Evolutionary conservation across 2,888 invertebrate genomes (phyloP).

Genomic region (Dermolepida albohirtum): DNA sequence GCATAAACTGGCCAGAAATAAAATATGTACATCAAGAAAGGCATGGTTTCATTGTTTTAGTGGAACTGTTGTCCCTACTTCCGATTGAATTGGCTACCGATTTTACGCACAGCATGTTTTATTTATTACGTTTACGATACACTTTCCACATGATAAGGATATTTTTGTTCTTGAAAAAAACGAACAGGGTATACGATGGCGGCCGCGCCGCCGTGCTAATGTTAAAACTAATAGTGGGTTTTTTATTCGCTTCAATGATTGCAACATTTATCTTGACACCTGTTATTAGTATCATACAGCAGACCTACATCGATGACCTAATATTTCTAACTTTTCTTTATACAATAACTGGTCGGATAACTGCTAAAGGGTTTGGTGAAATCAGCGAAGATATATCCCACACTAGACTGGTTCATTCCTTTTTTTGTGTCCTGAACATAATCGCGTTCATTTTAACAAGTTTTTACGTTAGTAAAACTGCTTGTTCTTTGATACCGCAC

Average conservation of each 20-base stretch:
- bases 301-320: background rate
- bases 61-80: constrained; percentile 22
- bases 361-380: constrained; percentile 17
- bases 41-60: constrained; percentile 31
- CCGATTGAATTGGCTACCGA: constrained; percentile 10
- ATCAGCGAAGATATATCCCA: constrained; percentile 1
- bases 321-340: constrained; percentile 13
- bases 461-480: constrained; percentile 14
- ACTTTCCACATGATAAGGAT: constrained; percentile 17
- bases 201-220: background rate
- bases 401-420: background rate
- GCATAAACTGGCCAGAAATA: constrained; percentile 22
- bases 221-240: background rate
- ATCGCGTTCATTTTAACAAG: constrained; percentile 19
- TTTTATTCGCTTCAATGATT: constrained; percentile 1
- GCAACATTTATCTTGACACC: constrained; percentile 12
- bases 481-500: constrained; percentile 11
- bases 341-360: constrained; percentile 17
- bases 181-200: background rate
- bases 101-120: background rate
- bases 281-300: background rate
- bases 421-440: constrained; percentile 5
- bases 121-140: constrained; percentile 23
- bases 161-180: background rate
- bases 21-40: constrained; percentile 26